These are phyloP conservation scores for Crotophaga sulcirostris DNA, from an alignment of 2,113 vertebrate genomes.

Conservation along the genomic window DNA sequence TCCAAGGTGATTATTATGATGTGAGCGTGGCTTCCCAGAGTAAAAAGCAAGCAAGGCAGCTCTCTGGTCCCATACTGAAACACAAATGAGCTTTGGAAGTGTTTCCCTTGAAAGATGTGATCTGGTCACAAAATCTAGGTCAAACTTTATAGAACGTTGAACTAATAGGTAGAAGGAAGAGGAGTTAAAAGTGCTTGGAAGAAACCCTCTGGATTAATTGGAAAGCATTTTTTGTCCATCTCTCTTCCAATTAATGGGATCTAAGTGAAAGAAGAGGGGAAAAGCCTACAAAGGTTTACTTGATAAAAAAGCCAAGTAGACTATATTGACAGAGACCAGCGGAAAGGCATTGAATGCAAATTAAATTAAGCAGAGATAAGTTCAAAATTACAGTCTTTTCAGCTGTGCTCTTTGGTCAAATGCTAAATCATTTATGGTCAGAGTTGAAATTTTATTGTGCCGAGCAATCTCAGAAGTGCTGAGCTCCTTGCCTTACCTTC, in stretches of 20 bases:
- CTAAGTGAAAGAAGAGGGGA: neutral
- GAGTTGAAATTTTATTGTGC: neutral
- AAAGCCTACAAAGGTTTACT: neutral
- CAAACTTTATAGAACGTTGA: neutral
- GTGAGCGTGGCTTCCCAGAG: accelerated
- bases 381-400: neutral
- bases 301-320: neutral
- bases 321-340: neutral
- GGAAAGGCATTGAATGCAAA: neutral
- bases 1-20: accelerated
- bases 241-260: neutral
- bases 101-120: neutral
- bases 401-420: neutral
- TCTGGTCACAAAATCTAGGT: neutral
- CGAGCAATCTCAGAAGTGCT: neutral
- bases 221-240: neutral
- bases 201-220: neutral
- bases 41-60: accelerated
- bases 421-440: neutral
- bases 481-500: neutral
- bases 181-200: neutral
- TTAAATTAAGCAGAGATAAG: neutral
- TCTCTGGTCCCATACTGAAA: neutral
- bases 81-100: neutral
- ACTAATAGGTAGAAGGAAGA: neutral